Conservation (phyloP, 2,113 vertebrate genomes). For the Haemorhous mexicanus region DNA sequence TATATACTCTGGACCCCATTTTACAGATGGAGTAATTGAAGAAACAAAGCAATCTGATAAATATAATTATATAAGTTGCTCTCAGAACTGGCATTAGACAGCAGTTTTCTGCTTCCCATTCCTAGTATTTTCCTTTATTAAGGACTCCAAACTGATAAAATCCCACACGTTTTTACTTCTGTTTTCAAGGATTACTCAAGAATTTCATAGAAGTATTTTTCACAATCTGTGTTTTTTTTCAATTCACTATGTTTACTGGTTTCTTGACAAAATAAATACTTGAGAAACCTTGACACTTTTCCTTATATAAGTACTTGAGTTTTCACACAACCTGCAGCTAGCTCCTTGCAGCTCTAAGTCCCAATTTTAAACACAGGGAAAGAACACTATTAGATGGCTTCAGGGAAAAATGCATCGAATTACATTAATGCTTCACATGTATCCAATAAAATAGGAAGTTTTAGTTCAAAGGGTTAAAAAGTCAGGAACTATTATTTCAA, state of each 20-base stretch:
- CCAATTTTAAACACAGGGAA: neutral
- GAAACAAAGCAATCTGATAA: neutral
- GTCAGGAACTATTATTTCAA: neutral
- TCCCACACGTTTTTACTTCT: neutral
- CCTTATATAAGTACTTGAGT: neutral
- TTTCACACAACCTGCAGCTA: neutral
- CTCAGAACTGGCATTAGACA: neutral
- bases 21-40: neutral
- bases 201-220: neutral
- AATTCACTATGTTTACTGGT: neutral
- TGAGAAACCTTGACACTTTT: neutral
- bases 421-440: neutral
- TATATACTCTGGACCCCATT: neutral
- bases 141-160: neutral
- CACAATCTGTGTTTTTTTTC: neutral
- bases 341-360: neutral
- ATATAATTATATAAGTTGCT: neutral
- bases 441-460: neutral
- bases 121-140: neutral
- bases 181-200: neutral
- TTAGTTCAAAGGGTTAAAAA: constrained; percentile 17
- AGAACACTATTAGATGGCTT: neutral
- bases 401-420: neutral
- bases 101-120: neutral
- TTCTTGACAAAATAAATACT: neutral